phyloP scores from a whole-genome alignment of 2,888 invertebrate species.

The Colletes collaris region DNA sequence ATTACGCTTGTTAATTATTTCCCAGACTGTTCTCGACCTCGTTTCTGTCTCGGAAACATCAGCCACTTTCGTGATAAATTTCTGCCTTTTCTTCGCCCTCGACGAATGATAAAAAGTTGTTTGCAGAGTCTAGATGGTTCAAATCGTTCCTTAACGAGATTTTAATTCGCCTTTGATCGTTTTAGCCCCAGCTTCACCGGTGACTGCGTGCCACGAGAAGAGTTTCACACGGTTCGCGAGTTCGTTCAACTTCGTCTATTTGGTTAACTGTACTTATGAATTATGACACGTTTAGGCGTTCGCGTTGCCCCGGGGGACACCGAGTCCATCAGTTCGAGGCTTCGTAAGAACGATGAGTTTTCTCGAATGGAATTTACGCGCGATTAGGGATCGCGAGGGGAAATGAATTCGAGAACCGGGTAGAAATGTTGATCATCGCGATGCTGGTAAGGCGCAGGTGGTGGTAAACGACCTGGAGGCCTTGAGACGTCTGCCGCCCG shows the following conservation, averaged over 20 bases:
- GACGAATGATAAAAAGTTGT: not conserved
- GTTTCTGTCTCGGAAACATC: too few relatives aligned
- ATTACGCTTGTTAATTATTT: not conserved
- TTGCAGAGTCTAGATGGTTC: not conserved
- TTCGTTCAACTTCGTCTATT: constrained; percentile 70
- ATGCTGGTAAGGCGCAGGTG: constrained; percentile 77
- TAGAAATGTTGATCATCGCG: constrained; percentile 62
- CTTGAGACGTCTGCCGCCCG: constrained; percentile 78
- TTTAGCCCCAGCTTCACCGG: constrained; percentile 40
- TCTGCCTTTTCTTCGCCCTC: not conserved
- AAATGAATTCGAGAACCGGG: not conserved
- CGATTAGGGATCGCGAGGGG: not conserved
- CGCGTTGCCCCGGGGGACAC: constrained; percentile 35
- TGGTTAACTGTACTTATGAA: constrained; percentile 70
- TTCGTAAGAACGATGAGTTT: not conserved
- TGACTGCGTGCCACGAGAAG: constrained; percentile 54
- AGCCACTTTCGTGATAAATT: not conserved
- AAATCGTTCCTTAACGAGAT: constrained; percentile 43
- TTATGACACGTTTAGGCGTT: constrained; percentile 47
- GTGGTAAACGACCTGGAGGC: constrained; percentile 81
- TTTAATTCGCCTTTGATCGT: constrained; percentile 55
- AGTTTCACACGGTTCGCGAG: constrained; percentile 60
- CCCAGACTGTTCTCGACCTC: not conserved
- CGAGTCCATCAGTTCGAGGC: constrained; percentile 1
- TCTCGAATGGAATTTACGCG: not conserved